These are phyloP conservation scores for Agapostemon virescens DNA, from an alignment of 2,888 invertebrate species.

Conservation along the genomic window DNA sequence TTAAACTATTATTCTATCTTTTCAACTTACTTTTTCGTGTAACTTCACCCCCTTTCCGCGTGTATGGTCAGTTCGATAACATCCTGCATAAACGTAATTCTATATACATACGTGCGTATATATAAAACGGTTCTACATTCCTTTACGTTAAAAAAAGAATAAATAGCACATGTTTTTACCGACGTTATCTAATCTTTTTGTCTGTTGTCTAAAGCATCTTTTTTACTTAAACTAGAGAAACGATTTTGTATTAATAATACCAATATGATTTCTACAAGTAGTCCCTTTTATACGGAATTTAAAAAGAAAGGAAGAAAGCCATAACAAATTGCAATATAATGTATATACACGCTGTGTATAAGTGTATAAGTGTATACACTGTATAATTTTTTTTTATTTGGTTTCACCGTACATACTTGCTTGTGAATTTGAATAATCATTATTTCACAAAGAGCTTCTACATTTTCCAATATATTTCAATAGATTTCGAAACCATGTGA, in stretches of 20 bases:
- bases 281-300: neutral
- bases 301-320: slow-evolving; percentile 7
- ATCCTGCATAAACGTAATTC: neutral
- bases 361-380: too few species aligned
- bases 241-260: neutral
- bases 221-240: neutral
- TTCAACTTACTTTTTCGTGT: too few species aligned
- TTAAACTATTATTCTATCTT: too few species aligned
- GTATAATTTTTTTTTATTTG: neutral
- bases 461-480: neutral
- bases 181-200: neutral
- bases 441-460: neutral
- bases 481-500: slow-evolving; percentile 39
- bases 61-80: too few species aligned
- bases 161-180: neutral
- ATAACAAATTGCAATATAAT: neutral
- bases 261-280: neutral
- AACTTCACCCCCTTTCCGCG: too few species aligned
- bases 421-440: neutral
- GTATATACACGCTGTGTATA: neutral
- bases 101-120: neutral
- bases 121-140: slow-evolving; percentile 25
- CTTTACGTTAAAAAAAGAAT: neutral
- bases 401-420: neutral
- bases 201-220: neutral